Conservation (phyloP, 2,888 invertebrate genomes). For the Strigamia transsilvanica region DNA sequence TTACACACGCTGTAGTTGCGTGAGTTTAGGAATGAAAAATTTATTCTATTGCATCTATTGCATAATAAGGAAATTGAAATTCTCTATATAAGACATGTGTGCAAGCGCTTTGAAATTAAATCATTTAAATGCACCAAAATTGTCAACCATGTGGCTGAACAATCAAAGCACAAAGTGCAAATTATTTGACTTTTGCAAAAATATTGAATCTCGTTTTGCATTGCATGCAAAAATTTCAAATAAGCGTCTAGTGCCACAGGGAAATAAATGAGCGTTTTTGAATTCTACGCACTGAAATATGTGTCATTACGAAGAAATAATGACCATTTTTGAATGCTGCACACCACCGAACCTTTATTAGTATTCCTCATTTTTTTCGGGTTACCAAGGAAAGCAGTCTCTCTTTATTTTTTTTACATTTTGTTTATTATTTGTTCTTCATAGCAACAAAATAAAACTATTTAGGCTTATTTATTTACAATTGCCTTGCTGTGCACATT, state of each 20-base stretch:
- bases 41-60: neutral
- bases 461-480: neutral
- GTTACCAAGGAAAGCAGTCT: neutral
- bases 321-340: conserved; percentile 13
- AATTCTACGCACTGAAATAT: conserved; percentile 11
- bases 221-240: neutral
- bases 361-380: neutral
- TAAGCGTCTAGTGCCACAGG: neutral
- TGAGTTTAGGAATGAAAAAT: no score
- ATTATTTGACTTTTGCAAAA: neutral
- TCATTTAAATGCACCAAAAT: conserved; percentile 31
- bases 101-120: conserved; percentile 20
- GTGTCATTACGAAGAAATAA: conserved; percentile 28
- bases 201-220: neutral
- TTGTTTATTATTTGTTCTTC: neutral
- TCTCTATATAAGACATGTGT: neutral
- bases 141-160: conserved; percentile 15
- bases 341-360: neutral
- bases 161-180: conserved; percentile 22
- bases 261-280: conserved; percentile 8
- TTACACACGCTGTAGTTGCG: no score
- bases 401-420: neutral
- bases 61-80: neutral
- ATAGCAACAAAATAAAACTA: no score
- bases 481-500: neutral